Percentiles rank a stretch among this genome's conserved stretches.
Evolutionary conservation across 2,888 invertebrate species (phyloP).

Genomic region (Melinaea menophilus): DNA sequence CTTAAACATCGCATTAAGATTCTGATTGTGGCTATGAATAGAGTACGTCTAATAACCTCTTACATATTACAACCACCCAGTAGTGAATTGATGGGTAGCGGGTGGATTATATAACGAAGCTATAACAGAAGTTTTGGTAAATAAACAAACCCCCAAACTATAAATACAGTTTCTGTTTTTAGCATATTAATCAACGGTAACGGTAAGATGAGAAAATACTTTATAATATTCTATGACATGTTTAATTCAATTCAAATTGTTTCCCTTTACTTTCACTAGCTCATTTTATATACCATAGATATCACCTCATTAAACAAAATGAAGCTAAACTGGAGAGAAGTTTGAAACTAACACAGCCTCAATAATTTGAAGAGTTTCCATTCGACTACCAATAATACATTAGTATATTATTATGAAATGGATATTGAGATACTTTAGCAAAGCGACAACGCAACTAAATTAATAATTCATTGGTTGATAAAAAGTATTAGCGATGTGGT

Average conservation of each 20-base stretch:
- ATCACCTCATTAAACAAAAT: background rate
- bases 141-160: background rate
- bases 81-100: background rate
- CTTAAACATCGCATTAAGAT: slow-evolving; percentile 5
- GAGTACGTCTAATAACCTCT: slow-evolving; percentile 8
- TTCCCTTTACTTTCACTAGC: too few species aligned
- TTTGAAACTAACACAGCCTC: slow-evolving; percentile 16
- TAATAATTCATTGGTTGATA: slow-evolving; percentile 31
- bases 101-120: background rate
- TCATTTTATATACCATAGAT: background rate
- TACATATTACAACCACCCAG: slow-evolving; percentile 3
- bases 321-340: slow-evolving; percentile 14
- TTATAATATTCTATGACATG: too few species aligned
- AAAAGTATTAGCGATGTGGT: slow-evolving; percentile 22
- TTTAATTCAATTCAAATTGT: too few species aligned
- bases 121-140: background rate
- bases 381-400: slow-evolving; percentile 27
- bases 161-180: background rate
- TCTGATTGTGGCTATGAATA: background rate
- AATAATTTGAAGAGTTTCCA: slow-evolving; percentile 24
- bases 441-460: slow-evolving; percentile 28
- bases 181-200: too few species aligned
- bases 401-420: slow-evolving; percentile 21
- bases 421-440: slow-evolving; percentile 3
- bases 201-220: too few species aligned